A percentile compares a stretch with the other conserved stretches of the same genome.
Conservation (phyloP, 2,888 invertebrate genomes). For the Tuberolachnus salignus region DNA sequence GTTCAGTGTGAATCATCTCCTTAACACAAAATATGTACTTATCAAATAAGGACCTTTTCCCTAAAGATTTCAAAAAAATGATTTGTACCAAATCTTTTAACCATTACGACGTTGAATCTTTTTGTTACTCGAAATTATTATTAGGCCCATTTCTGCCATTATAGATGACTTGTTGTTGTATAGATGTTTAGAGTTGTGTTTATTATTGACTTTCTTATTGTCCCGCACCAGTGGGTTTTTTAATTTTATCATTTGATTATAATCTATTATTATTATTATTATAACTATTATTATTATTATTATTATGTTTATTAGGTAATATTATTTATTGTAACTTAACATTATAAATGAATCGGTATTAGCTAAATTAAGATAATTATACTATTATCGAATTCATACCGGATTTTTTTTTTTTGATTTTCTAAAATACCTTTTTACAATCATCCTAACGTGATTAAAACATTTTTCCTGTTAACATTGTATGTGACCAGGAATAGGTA, state of each 20-base stretch:
- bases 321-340: slow-evolving; percentile 54
- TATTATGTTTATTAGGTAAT: slow-evolving; percentile 51
- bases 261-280: slow-evolving; percentile 36
- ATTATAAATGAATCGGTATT: slow-evolving; percentile 41
- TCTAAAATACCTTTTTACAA: not conserved
- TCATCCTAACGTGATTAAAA: not conserved
- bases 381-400: slow-evolving; percentile 16
- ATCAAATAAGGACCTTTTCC: slow-evolving; percentile 31
- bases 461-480: too few relatives aligned
- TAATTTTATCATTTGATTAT: slow-evolving; percentile 47
- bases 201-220: slow-evolving; percentile 36
- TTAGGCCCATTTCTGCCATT: slow-evolving; percentile 51
- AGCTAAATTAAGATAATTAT: slow-evolving; percentile 29
- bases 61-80: slow-evolving; percentile 20
- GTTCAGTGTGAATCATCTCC: too few relatives aligned
- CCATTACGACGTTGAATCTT: slow-evolving; percentile 36
- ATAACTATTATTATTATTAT: slow-evolving; percentile 39
- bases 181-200: slow-evolving; percentile 55
- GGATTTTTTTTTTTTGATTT: not conserved
- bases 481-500: too few relatives aligned
- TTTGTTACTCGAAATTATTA: slow-evolving; percentile 41
- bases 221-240: slow-evolving; percentile 31
- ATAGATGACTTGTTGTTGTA: slow-evolving; percentile 55
- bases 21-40: slow-evolving; percentile 33
- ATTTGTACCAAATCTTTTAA: slow-evolving; percentile 43